A percentile compares a stretch with the other conserved stretches of the same genome.
phyloP scores from a whole-genome alignment of 1,140 invertebrate genomes.

The Cydia pomonella region DNA sequence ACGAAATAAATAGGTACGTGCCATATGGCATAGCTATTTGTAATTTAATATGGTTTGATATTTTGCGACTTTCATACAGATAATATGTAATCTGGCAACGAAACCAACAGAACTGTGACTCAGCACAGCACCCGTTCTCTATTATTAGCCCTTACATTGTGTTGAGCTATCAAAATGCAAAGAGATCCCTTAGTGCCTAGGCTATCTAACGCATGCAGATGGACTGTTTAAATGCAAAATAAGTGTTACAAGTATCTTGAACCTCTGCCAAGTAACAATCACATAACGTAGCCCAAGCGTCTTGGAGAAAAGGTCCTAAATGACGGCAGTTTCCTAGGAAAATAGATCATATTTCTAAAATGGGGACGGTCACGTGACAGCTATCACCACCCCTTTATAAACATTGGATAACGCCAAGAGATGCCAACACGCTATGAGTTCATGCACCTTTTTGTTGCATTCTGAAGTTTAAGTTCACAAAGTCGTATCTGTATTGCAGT shows the following conservation, averaged over 20 bases:
- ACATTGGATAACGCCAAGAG: conserved; percentile 57
- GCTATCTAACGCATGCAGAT: conserved; percentile 19
- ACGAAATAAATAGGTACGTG: too few relatives aligned
- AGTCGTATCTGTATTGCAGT: not conserved
- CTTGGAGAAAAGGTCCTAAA: not conserved
- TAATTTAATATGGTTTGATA: not conserved
- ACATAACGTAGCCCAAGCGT: conserved; percentile 42
- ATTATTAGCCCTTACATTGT: conserved; percentile 38
- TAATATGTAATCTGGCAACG: conserved; percentile 3
- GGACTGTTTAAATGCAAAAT: conserved; percentile 64
- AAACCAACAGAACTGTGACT: conserved; percentile 7
- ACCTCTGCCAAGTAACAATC: conserved; percentile 58
- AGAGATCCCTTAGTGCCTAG: conserved; percentile 5
- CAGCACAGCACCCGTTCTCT: conserved; percentile 30
- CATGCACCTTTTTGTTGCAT: conserved; percentile 57
- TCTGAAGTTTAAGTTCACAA: conserved; percentile 36
- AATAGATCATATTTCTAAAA: not conserved
- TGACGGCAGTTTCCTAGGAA: not conserved
- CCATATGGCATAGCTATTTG: too few relatives aligned
- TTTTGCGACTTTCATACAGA: not conserved
- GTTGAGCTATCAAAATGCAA: conserved; percentile 48
- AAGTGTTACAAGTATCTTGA: conserved; percentile 58
- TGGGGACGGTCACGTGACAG: conserved; percentile 48
- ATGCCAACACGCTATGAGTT: conserved; percentile 53
- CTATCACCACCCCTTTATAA: conserved; percentile 55